Evolutionary conservation across 2,888 invertebrate species (phyloP), one percentile per base, ranked within the genome.

Genomic region (Thymelicus lineola): DNA sequence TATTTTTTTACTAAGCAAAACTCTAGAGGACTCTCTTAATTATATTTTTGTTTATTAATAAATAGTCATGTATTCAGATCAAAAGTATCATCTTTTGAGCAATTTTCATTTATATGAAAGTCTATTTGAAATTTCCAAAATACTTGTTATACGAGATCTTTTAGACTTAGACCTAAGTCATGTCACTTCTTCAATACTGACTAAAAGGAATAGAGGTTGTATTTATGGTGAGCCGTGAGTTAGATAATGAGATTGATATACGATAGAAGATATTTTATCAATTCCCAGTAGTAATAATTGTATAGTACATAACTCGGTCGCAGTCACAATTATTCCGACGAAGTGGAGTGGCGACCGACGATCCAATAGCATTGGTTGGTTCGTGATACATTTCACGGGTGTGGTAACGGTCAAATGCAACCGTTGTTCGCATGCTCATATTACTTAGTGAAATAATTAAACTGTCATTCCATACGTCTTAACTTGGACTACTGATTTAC

Each of bases 341-440:
- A 28, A 28, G 12, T 45, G 42, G 59, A 42, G 50, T 28, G 35
- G 36, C 60, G 53, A 64, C 61, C 72, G 67, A 69, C 71, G 71
- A 75, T 75, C 75, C 77, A 74, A 78, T 78, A 76, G 75, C 74
- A 75, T 72, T 73, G 71, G 71, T 62, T 42, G 10, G 42, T 42
- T 69, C 64, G 69, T 72, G 72, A 73, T 62, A 53, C 73, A 58
- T 71, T 66, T 70, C 71, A 73, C 72, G 74, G 68, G 64, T 70
- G 70, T 71, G 61, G 70, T 77, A 76, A 76, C 78, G 77, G 79
- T 78, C 70, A 71, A 74, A 64, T 58, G 70, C 65, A 72, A 74
- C 76, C 74, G 75, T 75, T 73, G 73, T 73, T 70, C 70, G 75
- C 64, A 42, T 17, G 67, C 65, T 77, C 73, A 70, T 72, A 73